Percentiles rank a stretch among this genome's conserved stretches.
phyloP scores from a whole-genome alignment of 2,797 vertebrate species.

The Manis pentadactyla region DNA sequence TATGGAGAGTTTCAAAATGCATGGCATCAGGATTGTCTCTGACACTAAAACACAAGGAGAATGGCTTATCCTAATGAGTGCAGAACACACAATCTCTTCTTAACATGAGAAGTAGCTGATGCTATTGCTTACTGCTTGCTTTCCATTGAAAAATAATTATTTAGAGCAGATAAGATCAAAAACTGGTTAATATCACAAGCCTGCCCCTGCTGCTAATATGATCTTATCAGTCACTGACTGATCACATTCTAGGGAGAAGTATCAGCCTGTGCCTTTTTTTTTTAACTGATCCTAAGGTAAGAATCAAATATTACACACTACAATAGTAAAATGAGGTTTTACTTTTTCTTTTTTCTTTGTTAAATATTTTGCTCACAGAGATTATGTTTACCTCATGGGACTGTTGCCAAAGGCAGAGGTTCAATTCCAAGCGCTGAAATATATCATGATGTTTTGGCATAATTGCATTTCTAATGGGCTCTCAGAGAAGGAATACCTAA shows the following conservation, averaged over 20 bases:
- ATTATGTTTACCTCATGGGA: constrained; percentile 62
- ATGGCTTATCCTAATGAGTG: background rate
- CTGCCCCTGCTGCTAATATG: constrained; percentile 72
- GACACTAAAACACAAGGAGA: background rate
- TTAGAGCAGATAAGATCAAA: constrained; percentile 73
- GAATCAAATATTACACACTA: background rate
- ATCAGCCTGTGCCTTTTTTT: constrained; percentile 42
- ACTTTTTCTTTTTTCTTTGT: constrained; percentile 12
- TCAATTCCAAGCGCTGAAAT: constrained; percentile 65
- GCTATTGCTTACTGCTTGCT: constrained; percentile 65
- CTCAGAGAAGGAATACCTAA: constrained; percentile 72
- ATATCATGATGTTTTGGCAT: constrained; percentile 61
- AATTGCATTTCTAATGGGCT: constrained; percentile 78
- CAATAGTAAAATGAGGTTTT: constrained; percentile 44
- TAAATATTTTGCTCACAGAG: constrained; percentile 55
- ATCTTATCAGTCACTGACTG: constrained; percentile 83
- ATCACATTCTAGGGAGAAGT: constrained; percentile 78
- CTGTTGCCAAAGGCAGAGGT: constrained; percentile 58
- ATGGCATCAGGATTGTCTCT: background rate
- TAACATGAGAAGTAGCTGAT: background rate
- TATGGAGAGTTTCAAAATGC: background rate
- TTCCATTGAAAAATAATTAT: constrained; percentile 66
- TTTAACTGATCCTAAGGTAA: constrained; percentile 18
- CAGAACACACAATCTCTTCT: background rate
- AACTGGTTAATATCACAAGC: constrained; percentile 73